Evolutionary conservation across 2,797 vertebrate genomes (phyloP), one percentile per base, ranked within the genome.

Genomic region (Onychomys leucogaster): DNA sequence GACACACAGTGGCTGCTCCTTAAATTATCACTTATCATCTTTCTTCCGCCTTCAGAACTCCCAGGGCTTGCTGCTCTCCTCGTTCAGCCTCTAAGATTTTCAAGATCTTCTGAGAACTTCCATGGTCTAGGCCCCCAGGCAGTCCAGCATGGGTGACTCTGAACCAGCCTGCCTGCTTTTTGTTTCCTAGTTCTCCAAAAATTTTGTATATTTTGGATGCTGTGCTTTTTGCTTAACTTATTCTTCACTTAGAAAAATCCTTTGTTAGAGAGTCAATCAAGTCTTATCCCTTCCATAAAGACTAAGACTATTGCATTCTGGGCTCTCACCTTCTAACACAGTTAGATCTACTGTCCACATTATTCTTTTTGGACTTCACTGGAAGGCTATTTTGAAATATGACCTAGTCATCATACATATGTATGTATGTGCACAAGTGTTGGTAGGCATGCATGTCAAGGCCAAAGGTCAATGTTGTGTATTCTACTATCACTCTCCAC

Each of bases 341-440:
- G 32, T 37, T 14, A 9, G 10, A 41, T 43, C 75, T 90, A 46
- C 32, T 63, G 4, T 49, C n/a, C 49, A n/a, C 5, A 25, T 52
- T 32, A 37, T 55, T 82, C 83, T 16, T 92, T 94, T 78, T 65
- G 43, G 73, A 86, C 52, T 34, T 95, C 69, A 55, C 17, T 87
- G 52, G 73, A 5, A 34, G 52, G 46, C 41, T 23, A 55, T 57
- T 96, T 91, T 19, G 23, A 91, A 94, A 75, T 89, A 80, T 61
- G 73, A 85, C 21, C 89, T 91, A 61, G 37, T 37, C 76, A 13
- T 71, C 83, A 83, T 63, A 59, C 14, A 11, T 91, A 11, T 61
- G 25, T 84, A 13, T 10, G 23, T 52, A 43, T 32, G 46, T 69
- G 83, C 13, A 37, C 14, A 37, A 29, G 49, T 57, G 49, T 57